Evolutionary conservation across 1,140 invertebrate species (phyloP).

Genomic region (Gerris buenoi): DNA sequence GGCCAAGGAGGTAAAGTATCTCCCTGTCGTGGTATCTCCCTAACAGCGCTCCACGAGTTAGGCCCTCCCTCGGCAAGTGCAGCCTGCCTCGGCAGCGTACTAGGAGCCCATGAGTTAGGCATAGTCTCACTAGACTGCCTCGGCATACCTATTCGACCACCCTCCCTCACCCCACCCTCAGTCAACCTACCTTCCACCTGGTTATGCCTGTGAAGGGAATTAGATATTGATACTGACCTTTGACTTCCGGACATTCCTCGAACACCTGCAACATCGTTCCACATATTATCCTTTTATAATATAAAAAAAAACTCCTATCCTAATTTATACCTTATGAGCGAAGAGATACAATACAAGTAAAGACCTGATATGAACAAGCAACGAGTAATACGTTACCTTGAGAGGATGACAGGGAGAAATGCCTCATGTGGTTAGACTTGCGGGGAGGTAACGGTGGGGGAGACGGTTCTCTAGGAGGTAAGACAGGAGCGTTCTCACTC

Average conservation of each 20-base stretch:
- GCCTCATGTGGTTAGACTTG: constrained; percentile 34
- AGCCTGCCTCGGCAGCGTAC: background rate
- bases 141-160: background rate
- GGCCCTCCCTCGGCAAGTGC: too few relatives aligned
- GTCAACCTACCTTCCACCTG: background rate
- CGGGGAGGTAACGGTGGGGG: constrained; percentile 30
- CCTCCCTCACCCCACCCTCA: background rate
- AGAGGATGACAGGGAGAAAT: background rate
- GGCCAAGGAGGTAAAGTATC: too few relatives aligned
- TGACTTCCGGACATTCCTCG: background rate
- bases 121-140: background rate
- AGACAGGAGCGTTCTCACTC: constrained; percentile 33
- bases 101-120: background rate
- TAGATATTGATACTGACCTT: background rate
- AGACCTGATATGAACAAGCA: too few relatives aligned
- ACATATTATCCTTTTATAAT: too few relatives aligned
- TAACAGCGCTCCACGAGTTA: too few relatives aligned
- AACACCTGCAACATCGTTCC: too few relatives aligned
- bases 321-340: too few relatives aligned
- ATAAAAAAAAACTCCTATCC: too few relatives aligned
- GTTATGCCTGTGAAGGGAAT: background rate
- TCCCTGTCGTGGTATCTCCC: too few relatives aligned
- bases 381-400: too few relatives aligned
- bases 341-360: too few relatives aligned
- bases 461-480: constrained; percentile 25